phyloP scores from a whole-genome alignment of 2,113 vertebrate species.

The Bos taurus region ARS-UCD2.0 NC_037352.1:9731001-9731500 shows the following conservation, averaged over 20 bases:
- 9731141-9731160: no score
- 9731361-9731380: neutral
- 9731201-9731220: no score
- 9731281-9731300: neutral
- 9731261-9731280: neutral
- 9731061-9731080: neutral
- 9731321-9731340: neutral
- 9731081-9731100: neutral
- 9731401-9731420: neutral
- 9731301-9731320: neutral
- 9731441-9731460: neutral
- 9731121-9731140: no score
- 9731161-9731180: no score
- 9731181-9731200: no score
- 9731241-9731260: no score
- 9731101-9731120: neutral
- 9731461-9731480: no score
- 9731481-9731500: neutral
- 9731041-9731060: neutral
- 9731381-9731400: rapidly evolving
- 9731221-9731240: no score
- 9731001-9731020: neutral
- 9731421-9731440: neutral
- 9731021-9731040: neutral
- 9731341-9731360: neutral